phyloP scores from a whole-genome alignment of 2,888 invertebrate genomes.

The Ectemnius continuus region DNA sequence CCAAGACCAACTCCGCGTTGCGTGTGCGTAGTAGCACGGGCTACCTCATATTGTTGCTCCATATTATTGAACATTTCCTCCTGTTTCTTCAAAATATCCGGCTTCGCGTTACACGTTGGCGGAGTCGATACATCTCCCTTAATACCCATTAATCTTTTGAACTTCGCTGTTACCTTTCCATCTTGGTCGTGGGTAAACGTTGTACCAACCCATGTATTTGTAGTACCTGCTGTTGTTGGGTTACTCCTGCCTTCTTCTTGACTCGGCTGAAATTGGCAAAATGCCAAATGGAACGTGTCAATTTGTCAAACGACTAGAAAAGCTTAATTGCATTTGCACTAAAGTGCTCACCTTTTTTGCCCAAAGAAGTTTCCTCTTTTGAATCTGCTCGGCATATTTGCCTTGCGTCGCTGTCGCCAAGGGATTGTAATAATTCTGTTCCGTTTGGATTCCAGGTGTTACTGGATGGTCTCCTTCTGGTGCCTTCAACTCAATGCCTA shows the following conservation, averaged over 20 bases:
- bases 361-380: slow-evolving; percentile 96
- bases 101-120: slow-evolving; percentile 75
- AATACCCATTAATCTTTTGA: slow-evolving; percentile 98
- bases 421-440: slow-evolving; percentile 87
- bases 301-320: background rate
- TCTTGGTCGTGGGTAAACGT: slow-evolving; percentile 94
- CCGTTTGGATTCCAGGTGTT: slow-evolving; percentile 55
- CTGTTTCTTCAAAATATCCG: slow-evolving; percentile 84
- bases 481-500: slow-evolving; percentile 77
- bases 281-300: background rate
- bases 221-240: slow-evolving; percentile 68
- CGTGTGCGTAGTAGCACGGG: slow-evolving; percentile 96
- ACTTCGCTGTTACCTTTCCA: slow-evolving; percentile 95
- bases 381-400: slow-evolving; percentile 89
- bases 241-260: slow-evolving; percentile 73
- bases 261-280: slow-evolving; percentile 61
- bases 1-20: slow-evolving; percentile 93
- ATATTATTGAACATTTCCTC: slow-evolving; percentile 95
- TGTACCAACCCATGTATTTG: slow-evolving; percentile 88
- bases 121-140: slow-evolving; percentile 80
- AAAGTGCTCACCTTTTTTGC: slow-evolving; percentile 82
- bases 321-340: background rate
- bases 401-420: slow-evolving; percentile 85
- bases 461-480: slow-evolving; percentile 64
- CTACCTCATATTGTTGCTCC: slow-evolving; percentile 98